Conservation (phyloP, 2,888 invertebrate species). For the Nipponacmea schrenckii region DNA sequence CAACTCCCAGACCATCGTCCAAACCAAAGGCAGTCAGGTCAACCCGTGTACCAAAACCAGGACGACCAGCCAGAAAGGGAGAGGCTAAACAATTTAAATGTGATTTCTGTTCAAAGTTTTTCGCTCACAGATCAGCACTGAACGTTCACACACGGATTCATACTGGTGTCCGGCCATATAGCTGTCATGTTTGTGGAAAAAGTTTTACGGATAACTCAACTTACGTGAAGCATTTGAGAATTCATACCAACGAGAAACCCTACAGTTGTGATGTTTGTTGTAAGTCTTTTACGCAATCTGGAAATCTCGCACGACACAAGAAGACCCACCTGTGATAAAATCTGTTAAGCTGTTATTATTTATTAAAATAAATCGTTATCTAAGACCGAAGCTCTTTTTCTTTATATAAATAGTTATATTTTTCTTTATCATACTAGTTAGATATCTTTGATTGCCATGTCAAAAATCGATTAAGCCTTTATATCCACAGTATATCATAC, state of each 20-base stretch:
- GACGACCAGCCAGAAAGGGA: too few species aligned
- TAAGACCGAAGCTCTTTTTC: too few species aligned
- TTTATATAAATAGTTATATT: too few species aligned
- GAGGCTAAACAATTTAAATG: background rate
- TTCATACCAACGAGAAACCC: background rate
- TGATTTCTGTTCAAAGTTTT: background rate
- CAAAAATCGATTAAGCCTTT: too few species aligned
- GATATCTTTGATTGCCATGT: too few species aligned
- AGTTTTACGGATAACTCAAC: slow-evolving; percentile 5
- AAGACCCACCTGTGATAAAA: background rate
- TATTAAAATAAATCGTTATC: too few species aligned
- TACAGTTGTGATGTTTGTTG: slow-evolving; percentile 10
- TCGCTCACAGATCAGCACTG: background rate
- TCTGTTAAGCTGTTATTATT: background rate
- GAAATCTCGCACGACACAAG: background rate
- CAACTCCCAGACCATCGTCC: too few species aligned
- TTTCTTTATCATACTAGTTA: too few species aligned
- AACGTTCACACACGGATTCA: background rate
- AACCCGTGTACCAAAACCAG: too few species aligned
- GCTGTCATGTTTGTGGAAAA: slow-evolving; percentile 1
- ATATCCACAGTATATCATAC: too few species aligned
- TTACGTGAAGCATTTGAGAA: background rate
- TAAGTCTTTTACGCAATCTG: slow-evolving; percentile 7
- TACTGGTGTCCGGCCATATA: background rate
- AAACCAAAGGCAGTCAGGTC: too few species aligned